Percentiles rank a stretch among this genome's conserved stretches.
phyloP scores from a whole-genome alignment of 2,113 vertebrate genomes.

The Rostratula benghalensis region DNA sequence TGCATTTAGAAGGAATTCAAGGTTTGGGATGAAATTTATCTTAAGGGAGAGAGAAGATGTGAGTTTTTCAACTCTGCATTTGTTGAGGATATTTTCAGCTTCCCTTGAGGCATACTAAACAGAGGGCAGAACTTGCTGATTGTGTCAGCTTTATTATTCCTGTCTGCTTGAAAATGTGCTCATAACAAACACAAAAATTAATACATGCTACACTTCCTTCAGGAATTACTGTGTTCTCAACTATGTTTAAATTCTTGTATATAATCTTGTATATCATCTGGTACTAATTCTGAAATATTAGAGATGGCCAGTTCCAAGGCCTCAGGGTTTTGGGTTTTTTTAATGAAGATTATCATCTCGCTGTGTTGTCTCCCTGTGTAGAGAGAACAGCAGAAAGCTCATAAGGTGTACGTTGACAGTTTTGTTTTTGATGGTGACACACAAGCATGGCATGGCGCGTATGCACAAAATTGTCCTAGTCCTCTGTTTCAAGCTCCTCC shows the following conservation, averaged over 20 bases:
- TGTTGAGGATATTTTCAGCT: not conserved
- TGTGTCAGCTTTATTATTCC: not conserved
- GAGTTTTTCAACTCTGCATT: not conserved
- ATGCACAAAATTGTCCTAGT: not conserved
- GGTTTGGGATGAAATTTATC: not conserved
- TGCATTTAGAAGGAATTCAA: not conserved
- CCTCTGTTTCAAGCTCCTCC: not conserved
- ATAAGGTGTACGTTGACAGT: not conserved
- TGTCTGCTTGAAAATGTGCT: not conserved
- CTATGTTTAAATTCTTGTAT: not conserved
- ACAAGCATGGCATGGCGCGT: rapidly evolving
- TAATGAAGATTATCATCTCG: not conserved
- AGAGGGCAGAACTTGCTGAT: not conserved
- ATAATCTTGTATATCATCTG: not conserved
- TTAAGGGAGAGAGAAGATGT: not conserved
- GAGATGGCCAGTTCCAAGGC: not conserved
- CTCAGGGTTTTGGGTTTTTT: rapidly evolving
- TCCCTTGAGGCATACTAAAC: not conserved
- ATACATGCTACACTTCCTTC: not conserved
- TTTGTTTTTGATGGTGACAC: not conserved
- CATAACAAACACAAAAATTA: not conserved
- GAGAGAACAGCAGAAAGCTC: not conserved
- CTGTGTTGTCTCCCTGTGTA: not conserved
- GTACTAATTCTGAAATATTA: not conserved
- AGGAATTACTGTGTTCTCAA: not conserved